Base-by-base conservation (phyloP, 2,888 invertebrate species). In the Petrolisthes manimaculis region DNA sequence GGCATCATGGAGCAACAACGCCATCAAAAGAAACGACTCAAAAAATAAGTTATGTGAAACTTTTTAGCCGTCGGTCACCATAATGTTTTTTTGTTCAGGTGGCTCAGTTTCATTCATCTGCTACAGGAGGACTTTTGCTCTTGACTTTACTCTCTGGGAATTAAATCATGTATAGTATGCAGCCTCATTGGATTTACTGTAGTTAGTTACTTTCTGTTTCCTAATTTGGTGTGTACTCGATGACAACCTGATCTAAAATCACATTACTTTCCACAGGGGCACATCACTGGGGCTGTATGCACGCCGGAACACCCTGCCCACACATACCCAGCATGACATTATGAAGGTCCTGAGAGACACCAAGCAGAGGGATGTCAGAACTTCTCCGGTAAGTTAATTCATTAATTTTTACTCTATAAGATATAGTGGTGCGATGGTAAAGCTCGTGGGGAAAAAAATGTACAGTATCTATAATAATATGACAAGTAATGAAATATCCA, bases 261-360 rank as follows among this genome's bases (percentile, higher is more conserved):
- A 24, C 18, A 8, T 78, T 51, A 14, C 5, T 74, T 24, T n/a
- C 24, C 54, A 9, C 89, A 90, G 97, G 91, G 97, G 97, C 83
- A 97, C 97, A 77, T 97, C 97, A 92, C 97, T 99, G 92, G 99
- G 98, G 83, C 96, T 99, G 90, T 98, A 99, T 93, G 98, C 98
- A 56, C 95, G 99, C 91, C 95, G 98, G 92, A 98, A 98, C 93
- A 97, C 97, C 86, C 97, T 97, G 67, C 99, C 99, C 18, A 97
- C 98, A 93, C 97, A 99, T 92, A 98, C 98, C 91, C 97, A 98
- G 94, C 97, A 98, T 93, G 99, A 99, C 93, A 98, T 99, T 93
- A 97, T 97, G 92, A 97, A 98, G 94, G 97, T 98, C 93, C 96
- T 98, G 92, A 96, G 96, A 92, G 92, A 92, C 4, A 90, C 86